A percentile compares a stretch with the other conserved stretches of the same genome.
phyloP scores from a whole-genome alignment of 2,888 invertebrate genomes.

The Agonopterix subpropinquella region DNA sequence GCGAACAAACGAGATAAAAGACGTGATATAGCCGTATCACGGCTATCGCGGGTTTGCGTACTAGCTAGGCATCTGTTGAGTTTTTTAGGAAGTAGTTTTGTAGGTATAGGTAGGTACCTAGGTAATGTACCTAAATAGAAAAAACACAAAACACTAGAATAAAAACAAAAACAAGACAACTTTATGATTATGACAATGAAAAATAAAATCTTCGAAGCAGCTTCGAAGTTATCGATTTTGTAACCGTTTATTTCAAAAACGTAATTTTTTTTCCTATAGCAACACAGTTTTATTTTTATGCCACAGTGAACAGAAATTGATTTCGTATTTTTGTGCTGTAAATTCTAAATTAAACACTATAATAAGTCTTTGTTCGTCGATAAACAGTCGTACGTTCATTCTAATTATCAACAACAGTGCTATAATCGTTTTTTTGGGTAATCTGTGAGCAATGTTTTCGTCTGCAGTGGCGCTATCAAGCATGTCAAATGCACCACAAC shows the following conservation, averaged over 20 bases:
- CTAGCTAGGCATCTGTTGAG: no score
- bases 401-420: no score
- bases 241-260: neutral
- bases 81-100: no score
- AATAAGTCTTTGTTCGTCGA: neutral
- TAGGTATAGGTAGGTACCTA: no score
- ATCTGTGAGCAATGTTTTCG: conserved; percentile 24
- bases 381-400: no score
- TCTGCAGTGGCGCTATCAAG: conserved; percentile 35
- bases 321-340: conserved; percentile 16
- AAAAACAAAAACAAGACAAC: no score
- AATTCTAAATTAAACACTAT: conserved; percentile 13
- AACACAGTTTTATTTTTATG: conserved; percentile 38
- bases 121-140: no score
- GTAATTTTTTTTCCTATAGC: conserved; percentile 21
- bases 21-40: no score
- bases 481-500: conserved; percentile 32
- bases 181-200: neutral
- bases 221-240: neutral
- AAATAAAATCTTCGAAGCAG: no score
- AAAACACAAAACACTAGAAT: no score
- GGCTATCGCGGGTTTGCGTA: no score
- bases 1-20: no score
- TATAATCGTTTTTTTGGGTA: conserved; percentile 8
- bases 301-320: conserved; percentile 18